A percentile compares a stretch with the other conserved stretches of the same genome.
Evolutionary conservation across 2,113 vertebrate genomes (phyloP).

Genomic region (Trogon surrucura): DNA sequence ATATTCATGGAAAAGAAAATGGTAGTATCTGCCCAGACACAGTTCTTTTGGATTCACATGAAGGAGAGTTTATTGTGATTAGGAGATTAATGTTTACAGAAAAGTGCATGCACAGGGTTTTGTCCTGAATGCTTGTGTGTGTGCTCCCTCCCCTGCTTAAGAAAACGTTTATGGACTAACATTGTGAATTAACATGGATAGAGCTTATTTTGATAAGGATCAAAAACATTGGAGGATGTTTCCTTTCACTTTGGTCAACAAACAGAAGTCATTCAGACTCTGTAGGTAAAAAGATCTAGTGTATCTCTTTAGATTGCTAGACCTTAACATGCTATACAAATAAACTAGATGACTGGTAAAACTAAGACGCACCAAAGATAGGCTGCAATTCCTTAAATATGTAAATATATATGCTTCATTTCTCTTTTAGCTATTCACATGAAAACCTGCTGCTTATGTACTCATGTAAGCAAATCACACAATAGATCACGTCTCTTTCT

Average conservation of each 20-base stretch:
- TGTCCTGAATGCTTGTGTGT: background rate
- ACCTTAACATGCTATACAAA: background rate
- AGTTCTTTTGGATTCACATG: slow-evolving; percentile 13
- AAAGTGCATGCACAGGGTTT: background rate
- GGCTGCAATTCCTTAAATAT: background rate
- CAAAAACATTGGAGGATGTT: background rate
- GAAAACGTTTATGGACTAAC: slow-evolving; percentile 1
- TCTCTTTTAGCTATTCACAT: background rate
- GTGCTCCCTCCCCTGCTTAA: background rate
- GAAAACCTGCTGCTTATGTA: background rate
- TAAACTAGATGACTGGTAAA: background rate
- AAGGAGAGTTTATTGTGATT: slow-evolving; percentile 8
- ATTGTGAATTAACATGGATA: background rate
- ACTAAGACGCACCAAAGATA: background rate
- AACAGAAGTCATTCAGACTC: background rate
- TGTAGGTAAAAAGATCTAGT: background rate
- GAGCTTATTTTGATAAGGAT: slow-evolving; percentile 30
- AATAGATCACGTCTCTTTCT: background rate
- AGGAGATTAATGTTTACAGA: slow-evolving; percentile 9
- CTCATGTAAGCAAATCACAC: background rate
- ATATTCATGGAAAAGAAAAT: slow-evolving; percentile 34
- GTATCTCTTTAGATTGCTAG: background rate
- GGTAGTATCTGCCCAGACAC: slow-evolving; percentile 16
- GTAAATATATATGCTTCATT: background rate
- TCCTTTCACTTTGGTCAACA: background rate